These are phyloP conservation scores for Paracanthobrama guichenoti DNA, from an alignment of 2,113 vertebrate genomes.

Conservation along the genomic window DNA sequence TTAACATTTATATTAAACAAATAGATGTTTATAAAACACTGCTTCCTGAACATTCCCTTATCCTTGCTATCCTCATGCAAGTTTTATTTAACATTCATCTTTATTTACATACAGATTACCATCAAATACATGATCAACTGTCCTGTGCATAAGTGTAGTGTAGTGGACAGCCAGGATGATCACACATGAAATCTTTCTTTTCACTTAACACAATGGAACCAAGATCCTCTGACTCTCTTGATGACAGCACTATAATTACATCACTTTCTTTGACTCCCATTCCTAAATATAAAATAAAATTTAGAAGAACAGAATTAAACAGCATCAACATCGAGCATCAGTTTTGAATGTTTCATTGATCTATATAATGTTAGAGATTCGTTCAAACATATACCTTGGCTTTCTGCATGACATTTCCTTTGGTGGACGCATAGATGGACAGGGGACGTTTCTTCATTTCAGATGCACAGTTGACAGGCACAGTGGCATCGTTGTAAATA, in stretches of 20 bases:
- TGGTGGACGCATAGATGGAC: constrained; percentile 82
- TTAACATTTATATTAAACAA: constrained; percentile 1
- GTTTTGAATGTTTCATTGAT: background rate
- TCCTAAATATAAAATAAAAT: constrained; percentile 70
- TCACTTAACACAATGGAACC: background rate
- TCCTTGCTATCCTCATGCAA: constrained; percentile 32
- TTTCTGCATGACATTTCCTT: constrained; percentile 91
- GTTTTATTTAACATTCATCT: constrained; percentile 18
- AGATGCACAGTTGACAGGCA: constrained; percentile 87
- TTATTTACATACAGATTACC: background rate
- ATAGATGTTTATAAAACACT: constrained; percentile 18
- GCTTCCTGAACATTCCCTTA: constrained; percentile 27
- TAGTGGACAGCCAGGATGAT: background rate
- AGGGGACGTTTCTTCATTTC: constrained; percentile 89
- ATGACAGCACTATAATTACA: constrained; percentile 61
- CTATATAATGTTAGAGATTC: background rate
- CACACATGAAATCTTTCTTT: constrained; percentile 4
- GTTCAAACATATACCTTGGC: constrained; percentile 81
- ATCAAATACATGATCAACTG: background rate
- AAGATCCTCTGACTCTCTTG: constrained; percentile 15
- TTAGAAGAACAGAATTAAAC: background rate
- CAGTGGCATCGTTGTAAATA: constrained; percentile 71
- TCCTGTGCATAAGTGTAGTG: background rate
- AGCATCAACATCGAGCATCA: background rate
- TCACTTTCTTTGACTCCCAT: constrained; percentile 86